Evolutionary conservation across 2,888 invertebrate species (phyloP).

Genomic region (Rosalia funebris): DNA sequence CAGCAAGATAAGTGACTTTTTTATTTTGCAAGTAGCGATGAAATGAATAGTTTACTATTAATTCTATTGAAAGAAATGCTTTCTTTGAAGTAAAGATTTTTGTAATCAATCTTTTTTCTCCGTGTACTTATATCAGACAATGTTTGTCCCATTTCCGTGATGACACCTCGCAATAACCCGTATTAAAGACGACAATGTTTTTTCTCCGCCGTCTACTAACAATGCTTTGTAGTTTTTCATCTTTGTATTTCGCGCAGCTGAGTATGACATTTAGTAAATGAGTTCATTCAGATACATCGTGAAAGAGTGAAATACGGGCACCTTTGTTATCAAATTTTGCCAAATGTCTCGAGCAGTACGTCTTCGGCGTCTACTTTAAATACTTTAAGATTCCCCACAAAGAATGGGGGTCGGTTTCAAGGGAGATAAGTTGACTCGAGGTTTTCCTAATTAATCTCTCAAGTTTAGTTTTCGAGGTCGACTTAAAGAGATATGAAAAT

Average conservation of each 20-base stretch:
- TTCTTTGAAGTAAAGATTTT: too few species aligned
- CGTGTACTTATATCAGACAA: too few species aligned
- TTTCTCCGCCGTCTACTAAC: neutral
- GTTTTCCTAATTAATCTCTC: constrained; percentile 53
- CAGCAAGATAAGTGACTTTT: too few species aligned
- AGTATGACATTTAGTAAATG: constrained; percentile 22
- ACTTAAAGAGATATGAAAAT: constrained; percentile 55
- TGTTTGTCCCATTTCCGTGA: too few species aligned
- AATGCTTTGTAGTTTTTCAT: constrained; percentile 21
- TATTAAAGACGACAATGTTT: neutral
- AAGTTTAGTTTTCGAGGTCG: constrained; percentile 49
- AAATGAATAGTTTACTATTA: too few species aligned
- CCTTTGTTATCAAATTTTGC: constrained; percentile 28
- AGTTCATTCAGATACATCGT: constrained; percentile 14
- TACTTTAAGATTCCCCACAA: constrained; percentile 11
- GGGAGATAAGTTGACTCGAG: constrained; percentile 48
- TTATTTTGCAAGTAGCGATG: too few species aligned
- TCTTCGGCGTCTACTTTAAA: neutral
- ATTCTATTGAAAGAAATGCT: too few species aligned
- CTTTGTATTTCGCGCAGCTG: constrained; percentile 6
- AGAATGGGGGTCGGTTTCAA: constrained; percentile 27
- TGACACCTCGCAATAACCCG: too few species aligned
- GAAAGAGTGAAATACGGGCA: constrained; percentile 4
- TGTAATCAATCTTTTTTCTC: too few species aligned
- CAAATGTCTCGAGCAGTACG: constrained; percentile 13